Base-by-base conservation (phyloP, 1,140 invertebrate species). In the Lepidotrigona ventralis region DNA sequence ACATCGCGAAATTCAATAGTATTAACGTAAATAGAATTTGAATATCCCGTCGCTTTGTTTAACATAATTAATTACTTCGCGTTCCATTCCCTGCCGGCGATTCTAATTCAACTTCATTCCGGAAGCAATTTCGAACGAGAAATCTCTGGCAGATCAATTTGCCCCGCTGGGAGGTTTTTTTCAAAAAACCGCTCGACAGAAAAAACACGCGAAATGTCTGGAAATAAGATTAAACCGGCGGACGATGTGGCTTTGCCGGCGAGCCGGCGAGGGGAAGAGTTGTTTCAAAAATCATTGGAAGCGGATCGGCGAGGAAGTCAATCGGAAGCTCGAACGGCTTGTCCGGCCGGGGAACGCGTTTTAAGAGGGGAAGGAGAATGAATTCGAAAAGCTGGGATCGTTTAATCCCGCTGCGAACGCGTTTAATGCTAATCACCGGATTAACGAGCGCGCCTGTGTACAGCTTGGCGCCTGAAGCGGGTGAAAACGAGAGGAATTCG, bases 351-450 rank as follows among this genome's bases (percentile, higher is more conserved):
- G 51, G 23, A 74, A 73, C 29, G 58, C 11, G 58, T 63, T 29
- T 23, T 2, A 12, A n/a, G 19, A 12, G 46, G 53, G 54, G 39
- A 81, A 3, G 54, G 79, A 81, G 53, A 74, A 74, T 72, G 56
- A 46, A 74, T 81, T 58, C 23, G 39, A n/a, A 54, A 54, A 60
- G 56, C 29, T 21, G 51, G 29, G 39, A 53, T n/a, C n/a, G 72
- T 75, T 81, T 75, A 75, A 81, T 58, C 74, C 58, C 33, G 26
- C 4, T 77, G 9, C 15, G 63, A 77, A 77, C 26, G 54, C 66
- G 74, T 69, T 69, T 75, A 60, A 70, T 70, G 74, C 73, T 82
- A 82, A 82, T 82, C 53, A n/a, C 23, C 39, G 64, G 73, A 77
- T 82, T 77, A 82, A 60, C 66, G 53, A 29, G 19, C 19, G 39